These are phyloP conservation scores for Porites lobata DNA, from an alignment of 92 coral and sea anemone species.

Conservation along the genomic window DNA sequence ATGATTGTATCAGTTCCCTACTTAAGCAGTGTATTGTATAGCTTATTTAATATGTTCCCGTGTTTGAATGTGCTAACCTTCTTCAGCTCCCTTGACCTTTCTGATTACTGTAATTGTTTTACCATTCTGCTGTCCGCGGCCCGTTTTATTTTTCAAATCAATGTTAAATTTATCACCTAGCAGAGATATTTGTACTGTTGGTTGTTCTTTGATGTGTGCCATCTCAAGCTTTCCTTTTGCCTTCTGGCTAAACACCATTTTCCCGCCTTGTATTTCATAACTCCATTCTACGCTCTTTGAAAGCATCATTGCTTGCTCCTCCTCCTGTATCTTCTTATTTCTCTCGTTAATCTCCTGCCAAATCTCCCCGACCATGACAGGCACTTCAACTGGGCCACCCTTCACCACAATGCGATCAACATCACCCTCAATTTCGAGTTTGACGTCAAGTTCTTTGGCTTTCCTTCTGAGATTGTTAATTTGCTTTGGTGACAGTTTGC, in stretches of 20 bases:
- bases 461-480: slow-evolving; percentile 19
- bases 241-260: slow-evolving; percentile 53
- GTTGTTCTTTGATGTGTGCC: slow-evolving; percentile 63
- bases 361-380: slow-evolving; percentile 59
- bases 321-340: slow-evolving; percentile 57
- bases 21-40: too few relatives aligned
- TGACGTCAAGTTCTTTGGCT: slow-evolving; percentile 3
- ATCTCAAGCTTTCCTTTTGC: slow-evolving; percentile 79
- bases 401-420: slow-evolving; percentile 56
- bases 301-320: slow-evolving; percentile 68
- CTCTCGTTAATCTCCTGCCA: slow-evolving; percentile 70
- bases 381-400: slow-evolving; percentile 71
- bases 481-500: slow-evolving; percentile 59
- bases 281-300: slow-evolving; percentile 74
- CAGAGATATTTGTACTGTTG: slow-evolving; percentile 44
- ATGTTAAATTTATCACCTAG: slow-evolving; percentile 56
- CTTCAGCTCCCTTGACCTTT: slow-evolving; percentile 45
- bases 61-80: slow-evolving; percentile 32
- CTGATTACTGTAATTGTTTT: slow-evolving; percentile 16
- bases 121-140: slow-evolving; percentile 13
- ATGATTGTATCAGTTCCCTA: too few relatives aligned
- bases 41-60: too few relatives aligned
- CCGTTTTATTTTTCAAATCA: slow-evolving; percentile 48
- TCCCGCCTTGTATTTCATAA: slow-evolving; percentile 44
- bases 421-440: not conserved